Conservation (phyloP, 2,888 invertebrate species). For the Orthonevra nobilis region DNA sequence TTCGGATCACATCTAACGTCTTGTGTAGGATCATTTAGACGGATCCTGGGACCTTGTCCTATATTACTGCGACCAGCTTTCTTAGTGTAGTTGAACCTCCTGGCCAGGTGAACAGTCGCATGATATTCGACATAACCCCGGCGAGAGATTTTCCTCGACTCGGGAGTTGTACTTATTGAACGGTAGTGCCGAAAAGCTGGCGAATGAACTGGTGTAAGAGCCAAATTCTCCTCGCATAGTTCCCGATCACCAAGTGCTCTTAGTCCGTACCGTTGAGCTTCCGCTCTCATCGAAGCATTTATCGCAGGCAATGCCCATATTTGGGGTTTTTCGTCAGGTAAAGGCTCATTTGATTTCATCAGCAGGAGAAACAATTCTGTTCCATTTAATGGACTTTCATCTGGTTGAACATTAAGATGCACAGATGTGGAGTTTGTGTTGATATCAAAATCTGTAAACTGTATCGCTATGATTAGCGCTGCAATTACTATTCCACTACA, state of each 20-base stretch:
- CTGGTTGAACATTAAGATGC: conserved; percentile 9
- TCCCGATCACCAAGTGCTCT: conserved; percentile 82
- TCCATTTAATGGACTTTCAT: conserved; percentile 24
- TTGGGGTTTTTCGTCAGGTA: conserved; percentile 59
- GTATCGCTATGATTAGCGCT: conserved; percentile 69
- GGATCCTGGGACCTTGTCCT: conserved; percentile 77
- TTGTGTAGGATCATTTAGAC: conserved; percentile 73
- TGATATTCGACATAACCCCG: conserved; percentile 86
- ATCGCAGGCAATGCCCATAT: conserved; percentile 63
- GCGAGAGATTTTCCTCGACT: conserved; percentile 84
- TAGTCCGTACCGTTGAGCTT: conserved; percentile 82
- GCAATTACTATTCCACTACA: conserved; percentile 66
- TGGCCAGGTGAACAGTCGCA: conserved; percentile 84
- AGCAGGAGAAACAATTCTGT: conserved; percentile 49
- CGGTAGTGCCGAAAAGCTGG: conserved; percentile 87
- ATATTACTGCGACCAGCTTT: conserved; percentile 76
- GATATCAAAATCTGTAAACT: conserved; percentile 49
- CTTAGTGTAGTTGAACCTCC: conserved; percentile 80
- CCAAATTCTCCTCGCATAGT: conserved; percentile 81
- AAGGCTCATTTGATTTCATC: conserved; percentile 37
- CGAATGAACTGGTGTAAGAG: conserved; percentile 81
- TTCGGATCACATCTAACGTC: conserved; percentile 79
- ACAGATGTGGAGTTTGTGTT: conserved; percentile 15
- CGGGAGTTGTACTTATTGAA: conserved; percentile 84
- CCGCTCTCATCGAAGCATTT: conserved; percentile 78